Evolutionary conservation across 1,140 invertebrate species (phyloP).

Genomic region (Drosophila sp.): DNA sequence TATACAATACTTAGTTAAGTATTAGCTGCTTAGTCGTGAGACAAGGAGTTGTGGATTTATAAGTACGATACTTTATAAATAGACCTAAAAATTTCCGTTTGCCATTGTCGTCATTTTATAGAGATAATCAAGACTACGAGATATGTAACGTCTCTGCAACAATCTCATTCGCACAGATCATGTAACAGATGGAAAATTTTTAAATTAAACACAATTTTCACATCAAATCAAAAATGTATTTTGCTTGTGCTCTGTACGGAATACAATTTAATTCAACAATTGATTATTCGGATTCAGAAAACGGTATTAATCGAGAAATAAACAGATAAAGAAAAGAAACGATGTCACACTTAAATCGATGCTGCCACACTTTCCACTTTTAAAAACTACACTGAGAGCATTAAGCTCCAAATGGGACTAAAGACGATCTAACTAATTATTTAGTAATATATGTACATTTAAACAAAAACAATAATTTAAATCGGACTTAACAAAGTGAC

Average conservation of each 20-base stretch:
- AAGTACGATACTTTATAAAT: slow-evolving; percentile 59
- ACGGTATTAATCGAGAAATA: slow-evolving; percentile 7
- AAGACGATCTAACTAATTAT: neutral
- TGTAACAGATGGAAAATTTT: slow-evolving; percentile 64
- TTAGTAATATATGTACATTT: neutral
- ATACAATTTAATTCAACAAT: slow-evolving; percentile 2
- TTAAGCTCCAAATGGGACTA: neutral
- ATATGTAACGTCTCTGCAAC: slow-evolving; percentile 51
- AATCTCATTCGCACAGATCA: slow-evolving; percentile 46
- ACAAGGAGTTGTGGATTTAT: slow-evolving; percentile 49
- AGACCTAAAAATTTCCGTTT: slow-evolving; percentile 77
- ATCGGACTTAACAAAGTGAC: slow-evolving; percentile 26
- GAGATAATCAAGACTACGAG: slow-evolving; percentile 61
- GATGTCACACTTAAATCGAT: slow-evolving; percentile 2
- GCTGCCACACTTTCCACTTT: slow-evolving; percentile 1
- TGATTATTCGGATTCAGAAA: slow-evolving; percentile 6
- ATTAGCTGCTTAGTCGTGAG: slow-evolving; percentile 32
- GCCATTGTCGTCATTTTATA: slow-evolving; percentile 57
- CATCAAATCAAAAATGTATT: slow-evolving; percentile 1
- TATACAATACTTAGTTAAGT: slow-evolving; percentile 37
- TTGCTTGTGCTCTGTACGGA: neutral
- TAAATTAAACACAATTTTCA: slow-evolving; percentile 19
- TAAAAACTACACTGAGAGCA: neutral
- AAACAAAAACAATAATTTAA: slow-evolving; percentile 15
- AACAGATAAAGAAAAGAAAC: neutral